phyloP scores from a whole-genome alignment of 2,888 invertebrate species.

The Choreutis nemorana region DNA sequence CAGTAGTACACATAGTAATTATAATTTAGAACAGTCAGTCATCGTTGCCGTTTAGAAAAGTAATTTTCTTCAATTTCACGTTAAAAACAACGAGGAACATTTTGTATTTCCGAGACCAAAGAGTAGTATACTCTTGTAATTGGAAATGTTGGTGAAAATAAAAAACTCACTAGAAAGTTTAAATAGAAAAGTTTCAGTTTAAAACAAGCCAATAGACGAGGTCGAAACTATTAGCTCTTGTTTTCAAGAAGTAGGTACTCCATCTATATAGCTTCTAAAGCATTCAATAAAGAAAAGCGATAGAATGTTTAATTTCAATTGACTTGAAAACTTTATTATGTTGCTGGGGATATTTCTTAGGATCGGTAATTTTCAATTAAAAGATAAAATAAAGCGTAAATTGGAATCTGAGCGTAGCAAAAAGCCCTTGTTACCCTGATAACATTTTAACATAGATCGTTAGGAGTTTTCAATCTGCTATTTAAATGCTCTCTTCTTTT shows the following conservation, averaged over 20 bases:
- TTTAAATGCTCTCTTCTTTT: constrained; percentile 40
- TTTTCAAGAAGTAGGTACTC: too few relatives aligned
- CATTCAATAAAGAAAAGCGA: too few relatives aligned
- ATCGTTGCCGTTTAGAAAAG: too few relatives aligned
- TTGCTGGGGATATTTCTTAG: too few relatives aligned
- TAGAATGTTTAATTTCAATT: too few relatives aligned
- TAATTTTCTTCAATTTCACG: neutral
- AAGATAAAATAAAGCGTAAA: constrained; percentile 7
- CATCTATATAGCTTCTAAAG: too few relatives aligned
- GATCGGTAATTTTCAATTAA: constrained; percentile 8
- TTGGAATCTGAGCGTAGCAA: constrained; percentile 3
- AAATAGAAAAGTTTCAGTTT: constrained; percentile 48
- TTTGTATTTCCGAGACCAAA: constrained; percentile 7
- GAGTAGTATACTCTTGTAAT: constrained; percentile 9
- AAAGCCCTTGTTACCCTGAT: constrained; percentile 5
- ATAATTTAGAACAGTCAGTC: too few relatives aligned
- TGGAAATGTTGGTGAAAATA: too few relatives aligned
- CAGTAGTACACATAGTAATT: too few relatives aligned
- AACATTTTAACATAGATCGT: constrained; percentile 30
- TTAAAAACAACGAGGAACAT: neutral
- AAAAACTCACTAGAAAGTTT: too few relatives aligned
- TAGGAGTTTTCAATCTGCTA: constrained; percentile 39
- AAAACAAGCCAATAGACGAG: constrained; percentile 36
- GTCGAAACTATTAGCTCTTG: too few relatives aligned
- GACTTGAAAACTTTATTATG: too few relatives aligned